Base-by-base conservation (phyloP, 2,113 vertebrate species). In the Hucho hucho region DNA sequence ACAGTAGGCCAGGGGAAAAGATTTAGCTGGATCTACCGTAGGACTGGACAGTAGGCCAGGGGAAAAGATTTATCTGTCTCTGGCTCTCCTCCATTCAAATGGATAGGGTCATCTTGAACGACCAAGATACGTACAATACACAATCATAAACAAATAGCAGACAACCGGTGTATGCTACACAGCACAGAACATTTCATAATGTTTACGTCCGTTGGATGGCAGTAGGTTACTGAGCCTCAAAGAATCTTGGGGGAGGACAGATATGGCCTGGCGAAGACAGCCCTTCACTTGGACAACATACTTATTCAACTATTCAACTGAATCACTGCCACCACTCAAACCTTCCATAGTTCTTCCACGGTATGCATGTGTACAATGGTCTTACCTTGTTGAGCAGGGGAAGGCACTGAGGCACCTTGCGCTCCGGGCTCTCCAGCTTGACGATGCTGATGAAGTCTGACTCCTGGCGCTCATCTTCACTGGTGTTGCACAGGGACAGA, bases 401-500 rank as follows among this genome's bases (percentile, higher is more conserved):
- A 78, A 95, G 91, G 82, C 98, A 99, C 61, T 94, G 96, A 56
- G 91, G 95, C 20, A 93, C 95, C 75, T 95, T 94, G 77, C 93
- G 93, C 53, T 99, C 97, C 80, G 98, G 94, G 76, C 93, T 93
- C 53, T 99, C 97, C 81, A 99, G 94, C 87, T 99, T 99, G 90
- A 99, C 96, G 1, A 99, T 98, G 90, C 95, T 97, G 94, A 99
- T 96, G 89, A 98, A 98, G 69, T 93, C 93, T 0, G 90, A 93
- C 7, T 97, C 95, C 0, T 95, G 95, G 43, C 95, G 94, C n/a
- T 99, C 97, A 74, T 99, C 97, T 69, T 99, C 97, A 0, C 98
- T 99, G 80, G 96, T 96, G 87, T 99, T 99, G 91, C 98, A 99
- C 86, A 99, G 93, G 86, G 95, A 99, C 72, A 99, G 87, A 0